phyloP scores from a whole-genome alignment of 2,888 invertebrate genomes.

The Cheilosia scutellata region DNA sequence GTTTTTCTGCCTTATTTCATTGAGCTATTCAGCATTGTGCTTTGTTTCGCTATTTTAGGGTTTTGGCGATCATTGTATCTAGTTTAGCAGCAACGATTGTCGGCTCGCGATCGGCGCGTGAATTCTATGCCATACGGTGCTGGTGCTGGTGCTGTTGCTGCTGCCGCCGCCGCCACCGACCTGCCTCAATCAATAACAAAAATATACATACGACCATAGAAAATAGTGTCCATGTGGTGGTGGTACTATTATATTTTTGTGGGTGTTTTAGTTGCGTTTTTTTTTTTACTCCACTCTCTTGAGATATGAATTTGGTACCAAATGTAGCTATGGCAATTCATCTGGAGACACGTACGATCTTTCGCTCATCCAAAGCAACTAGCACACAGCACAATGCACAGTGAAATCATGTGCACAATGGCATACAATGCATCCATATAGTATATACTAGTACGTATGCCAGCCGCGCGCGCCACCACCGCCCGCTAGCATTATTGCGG shows the following conservation, averaged over 20 bases:
- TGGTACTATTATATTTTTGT: constrained; percentile 14
- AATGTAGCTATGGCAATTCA: constrained; percentile 10
- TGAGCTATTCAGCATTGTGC: constrained; percentile 15
- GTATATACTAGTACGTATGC: background rate
- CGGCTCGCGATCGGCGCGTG: constrained; percentile 45
- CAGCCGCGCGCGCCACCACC: background rate
- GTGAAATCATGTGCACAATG: constrained; percentile 44
- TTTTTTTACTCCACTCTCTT: background rate
- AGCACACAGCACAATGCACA: constrained; percentile 11
- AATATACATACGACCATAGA: constrained; percentile 29
- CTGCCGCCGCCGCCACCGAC: constrained; percentile 35
- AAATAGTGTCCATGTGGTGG: constrained; percentile 6
- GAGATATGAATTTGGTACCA: constrained; percentile 13
- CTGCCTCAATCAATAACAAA: constrained; percentile 66
- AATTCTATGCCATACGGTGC: constrained; percentile 42
- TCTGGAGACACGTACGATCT: constrained; percentile 29
- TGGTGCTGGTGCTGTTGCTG: too few relatives aligned
- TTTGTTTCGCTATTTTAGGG: constrained; percentile 56
- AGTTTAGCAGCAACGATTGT: constrained; percentile 44
- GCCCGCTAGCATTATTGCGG: constrained; percentile 31
- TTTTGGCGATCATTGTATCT: constrained; percentile 46
- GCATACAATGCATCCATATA: constrained; percentile 15
- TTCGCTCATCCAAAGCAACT: constrained; percentile 23
- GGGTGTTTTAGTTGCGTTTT: constrained; percentile 9
- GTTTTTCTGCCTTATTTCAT: constrained; percentile 12